These are phyloP conservation scores for Neosalanx taihuensis DNA, from an alignment of 2,797 vertebrate genomes.

Conservation along the genomic window DNA sequence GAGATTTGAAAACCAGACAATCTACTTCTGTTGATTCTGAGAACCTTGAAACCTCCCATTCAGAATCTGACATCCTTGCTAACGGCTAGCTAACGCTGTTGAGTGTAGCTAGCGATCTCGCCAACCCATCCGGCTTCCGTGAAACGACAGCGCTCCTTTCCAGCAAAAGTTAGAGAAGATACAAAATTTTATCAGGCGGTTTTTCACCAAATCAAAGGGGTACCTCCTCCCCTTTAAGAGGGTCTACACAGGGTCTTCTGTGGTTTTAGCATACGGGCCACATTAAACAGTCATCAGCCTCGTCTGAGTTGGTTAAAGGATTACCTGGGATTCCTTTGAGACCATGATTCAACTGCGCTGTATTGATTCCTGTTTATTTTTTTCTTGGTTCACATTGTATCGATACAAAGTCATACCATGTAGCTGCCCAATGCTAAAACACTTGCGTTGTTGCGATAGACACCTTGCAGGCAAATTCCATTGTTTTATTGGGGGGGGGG, in stretches of 20 bases:
- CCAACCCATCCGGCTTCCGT: not conserved
- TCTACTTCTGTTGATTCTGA: constrained; percentile 51
- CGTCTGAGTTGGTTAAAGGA: constrained; percentile 17
- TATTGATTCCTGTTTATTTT: not conserved
- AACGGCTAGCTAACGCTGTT: constrained; percentile 40
- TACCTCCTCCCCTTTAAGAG: too few relatives aligned
- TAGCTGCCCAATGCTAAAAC: too few relatives aligned
- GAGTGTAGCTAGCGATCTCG: not conserved
- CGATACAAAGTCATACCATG: too few relatives aligned
- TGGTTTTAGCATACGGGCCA: constrained; percentile 27
- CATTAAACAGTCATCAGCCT: constrained; percentile 40
- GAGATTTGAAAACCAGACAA: constrained; percentile 55
- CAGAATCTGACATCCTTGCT: constrained; percentile 45
- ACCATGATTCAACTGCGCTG: not conserved
- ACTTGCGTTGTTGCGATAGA: too few relatives aligned
- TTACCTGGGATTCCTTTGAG: constrained; percentile 51
- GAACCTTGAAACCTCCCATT: constrained; percentile 35
- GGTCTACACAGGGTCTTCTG: constrained; percentile 10
- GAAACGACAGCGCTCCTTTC: not conserved
- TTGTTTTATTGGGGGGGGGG: not conserved
- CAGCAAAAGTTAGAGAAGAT: too few relatives aligned
- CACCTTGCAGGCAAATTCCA: too few relatives aligned
- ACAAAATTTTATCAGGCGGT: too few relatives aligned
- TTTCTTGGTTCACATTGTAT: not conserved
- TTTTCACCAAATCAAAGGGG: too few relatives aligned